Percentiles rank a stretch among this genome's conserved stretches.
phyloP scores from a whole-genome alignment of 1,140 invertebrate species.

The Pachyrhynchus sulphureomaculatus region DNA sequence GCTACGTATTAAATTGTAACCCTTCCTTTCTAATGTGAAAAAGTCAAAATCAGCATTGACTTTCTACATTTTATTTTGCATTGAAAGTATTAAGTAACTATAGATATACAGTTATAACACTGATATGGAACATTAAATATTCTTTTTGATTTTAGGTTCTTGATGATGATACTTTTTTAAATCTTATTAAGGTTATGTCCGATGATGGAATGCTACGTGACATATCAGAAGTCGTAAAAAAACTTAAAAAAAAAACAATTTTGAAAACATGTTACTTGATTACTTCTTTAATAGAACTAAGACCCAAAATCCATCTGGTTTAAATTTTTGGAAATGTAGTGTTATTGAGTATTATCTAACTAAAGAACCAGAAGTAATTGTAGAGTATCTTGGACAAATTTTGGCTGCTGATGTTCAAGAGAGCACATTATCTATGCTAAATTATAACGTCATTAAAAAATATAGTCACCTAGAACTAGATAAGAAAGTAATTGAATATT shows the following conservation, averaged over 20 bases:
- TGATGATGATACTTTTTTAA: no score
- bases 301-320: neutral
- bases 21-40: no score
- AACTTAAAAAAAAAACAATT: constrained; percentile 1
- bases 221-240: neutral
- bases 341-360: neutral
- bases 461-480: constrained; percentile 18
- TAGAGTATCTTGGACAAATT: neutral
- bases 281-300: neutral
- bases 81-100: no score
- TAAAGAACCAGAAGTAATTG: constrained; percentile 3
- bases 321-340: neutral
- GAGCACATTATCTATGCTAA: neutral
- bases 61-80: no score
- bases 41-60: no score
- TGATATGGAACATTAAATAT: no score
- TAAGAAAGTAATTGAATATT: neutral
- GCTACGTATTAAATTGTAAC: no score
- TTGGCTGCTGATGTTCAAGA: neutral
- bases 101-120: no score
- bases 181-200: no score
- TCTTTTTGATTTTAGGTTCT: no score
- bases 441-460: constrained; percentile 3
- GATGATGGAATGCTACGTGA: no score
- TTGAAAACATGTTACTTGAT: constrained; percentile 1